Evolutionary conservation across 2,888 invertebrate genomes (phyloP), one percentile per base, ranked within the genome.

Genomic region (Rosalia funebris): DNA sequence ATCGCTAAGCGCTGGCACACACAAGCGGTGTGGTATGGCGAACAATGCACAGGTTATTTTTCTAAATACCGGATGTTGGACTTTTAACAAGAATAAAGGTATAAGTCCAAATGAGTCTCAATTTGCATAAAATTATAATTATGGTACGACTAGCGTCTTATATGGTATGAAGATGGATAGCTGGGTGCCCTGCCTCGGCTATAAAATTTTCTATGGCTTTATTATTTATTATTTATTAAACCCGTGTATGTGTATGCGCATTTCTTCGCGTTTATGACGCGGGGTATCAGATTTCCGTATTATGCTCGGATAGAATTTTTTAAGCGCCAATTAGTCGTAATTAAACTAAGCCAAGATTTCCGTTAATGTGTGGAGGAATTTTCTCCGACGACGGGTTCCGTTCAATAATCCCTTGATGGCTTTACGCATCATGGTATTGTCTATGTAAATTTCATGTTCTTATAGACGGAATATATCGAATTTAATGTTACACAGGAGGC

Each of bases 81-180:
- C 25, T 62, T 54, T 57, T 60, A 62, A 57, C 64, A 45, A 53
- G 64, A 45, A 19, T 31, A 53, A 36, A 56, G 47, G 34, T 46
- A 46, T 15, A 37, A 7, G 54, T 54, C 42, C 44, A 60, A 64
- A 64, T 57, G 55, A 60, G 50, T 10, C 47, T 39, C 62, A 65
- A 68, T 71, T 71, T 71, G 68, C 71, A 69, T 71, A 66, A 53
- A 60, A 63, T 66, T 68, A 65, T 69, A 69, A 71, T 69, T 71
- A 68, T 59, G 60, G 59, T 47, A 62, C 62, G 58, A 39, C 60
- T 50, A 46, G 42, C 46, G 56, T 60, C 63, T 58, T 62, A 62
- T 66, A 65, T 56, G 66, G 64, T 60, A 65, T 42, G 59, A 67
- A 70, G 68, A 70, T 65, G 61, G 63, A 68, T 69, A 44, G 66